phyloP scores from a whole-genome alignment of 2,113 vertebrate genomes.

The Anhinga rufa region DNA sequence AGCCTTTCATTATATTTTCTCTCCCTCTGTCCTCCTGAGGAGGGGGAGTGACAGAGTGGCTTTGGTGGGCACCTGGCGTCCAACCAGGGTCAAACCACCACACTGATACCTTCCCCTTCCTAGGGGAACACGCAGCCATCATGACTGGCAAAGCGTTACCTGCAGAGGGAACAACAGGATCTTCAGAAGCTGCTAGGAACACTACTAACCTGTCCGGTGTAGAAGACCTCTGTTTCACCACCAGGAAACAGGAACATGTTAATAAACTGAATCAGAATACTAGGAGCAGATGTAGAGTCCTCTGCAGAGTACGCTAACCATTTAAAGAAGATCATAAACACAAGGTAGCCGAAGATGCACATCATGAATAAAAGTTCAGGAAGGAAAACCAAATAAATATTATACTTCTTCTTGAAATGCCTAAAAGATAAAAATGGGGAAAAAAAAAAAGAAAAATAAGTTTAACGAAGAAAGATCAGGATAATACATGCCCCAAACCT shows the following conservation, averaged over 20 bases:
- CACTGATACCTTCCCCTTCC: not conserved
- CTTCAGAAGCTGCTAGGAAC: not conserved
- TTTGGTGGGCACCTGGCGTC: too few species aligned
- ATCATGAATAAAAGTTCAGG: conserved; percentile 94
- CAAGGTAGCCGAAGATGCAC: conserved; percentile 93
- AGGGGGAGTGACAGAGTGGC: too few species aligned
- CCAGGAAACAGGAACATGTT: conserved; percentile 93
- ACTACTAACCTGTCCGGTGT: conserved; percentile 82
- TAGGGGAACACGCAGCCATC: not conserved
- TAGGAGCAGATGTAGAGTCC: conserved; percentile 81
- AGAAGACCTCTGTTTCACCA: conserved; percentile 68
- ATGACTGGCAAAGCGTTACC: not conserved
- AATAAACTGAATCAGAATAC: conserved; percentile 95
- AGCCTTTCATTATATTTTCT: too few species aligned
- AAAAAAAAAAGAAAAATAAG: not conserved
- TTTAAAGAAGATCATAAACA: conserved; percentile 95
- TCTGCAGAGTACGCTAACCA: conserved; percentile 83
- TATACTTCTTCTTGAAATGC: conserved; percentile 87
- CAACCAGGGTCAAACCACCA: too few species aligned
- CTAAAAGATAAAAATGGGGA: conserved; percentile 43
- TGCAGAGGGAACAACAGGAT: not conserved
- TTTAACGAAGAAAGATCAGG: not conserved
- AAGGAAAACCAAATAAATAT: conserved; percentile 86
- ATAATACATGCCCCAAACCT: not conserved
- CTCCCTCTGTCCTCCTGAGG: too few species aligned